Evolutionary conservation across 2,797 vertebrate species (phyloP).

Genomic region (Poeciliopsis paucimaculata): DNA sequence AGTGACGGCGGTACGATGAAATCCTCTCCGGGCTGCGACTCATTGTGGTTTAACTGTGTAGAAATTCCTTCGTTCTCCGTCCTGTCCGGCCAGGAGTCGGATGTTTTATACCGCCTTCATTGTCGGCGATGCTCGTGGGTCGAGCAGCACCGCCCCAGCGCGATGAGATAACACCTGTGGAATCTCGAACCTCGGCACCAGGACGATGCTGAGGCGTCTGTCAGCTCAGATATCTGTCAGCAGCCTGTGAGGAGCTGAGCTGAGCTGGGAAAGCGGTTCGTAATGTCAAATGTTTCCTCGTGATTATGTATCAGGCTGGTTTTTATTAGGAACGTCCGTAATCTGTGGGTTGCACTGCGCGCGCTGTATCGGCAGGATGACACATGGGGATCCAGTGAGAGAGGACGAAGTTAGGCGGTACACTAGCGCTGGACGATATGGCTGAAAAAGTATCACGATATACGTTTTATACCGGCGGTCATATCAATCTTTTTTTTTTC

Average conservation of each 20-base stretch:
- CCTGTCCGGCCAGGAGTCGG: slow-evolving; percentile 10
- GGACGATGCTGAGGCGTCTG: slow-evolving; percentile 14
- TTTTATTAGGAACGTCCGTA: slow-evolving; percentile 15
- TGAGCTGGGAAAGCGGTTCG: slow-evolving; percentile 30
- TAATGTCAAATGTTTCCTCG: slow-evolving; percentile 21
- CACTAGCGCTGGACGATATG: too few species aligned
- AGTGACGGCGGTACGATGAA: slow-evolving; percentile 82
- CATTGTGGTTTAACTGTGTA: slow-evolving; percentile 59
- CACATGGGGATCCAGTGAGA: slow-evolving; percentile 14
- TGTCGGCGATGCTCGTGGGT: slow-evolving; percentile 17
- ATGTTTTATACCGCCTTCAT: slow-evolving; percentile 70
- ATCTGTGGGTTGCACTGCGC: slow-evolving; percentile 9
- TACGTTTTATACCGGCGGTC: too few species aligned
- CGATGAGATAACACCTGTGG: slow-evolving; percentile 71
- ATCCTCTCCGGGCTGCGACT: slow-evolving; percentile 81
- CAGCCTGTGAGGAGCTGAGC: slow-evolving; percentile 64
- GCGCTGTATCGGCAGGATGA: slow-evolving; percentile 25
- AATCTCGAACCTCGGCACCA: slow-evolving; percentile 76
- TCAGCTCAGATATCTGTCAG: slow-evolving; percentile 75
- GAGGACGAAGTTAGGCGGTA: slow-evolving; percentile 17
- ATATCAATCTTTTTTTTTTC: too few species aligned
- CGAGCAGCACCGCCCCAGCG: slow-evolving; percentile 32
- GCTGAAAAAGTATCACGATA: too few species aligned
- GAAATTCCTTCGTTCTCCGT: slow-evolving; percentile 12
- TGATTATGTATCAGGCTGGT: slow-evolving; percentile 1